These are phyloP conservation scores for Glareola pratincola DNA, from an alignment of 2,113 vertebrate species.

Conservation along the genomic window DNA sequence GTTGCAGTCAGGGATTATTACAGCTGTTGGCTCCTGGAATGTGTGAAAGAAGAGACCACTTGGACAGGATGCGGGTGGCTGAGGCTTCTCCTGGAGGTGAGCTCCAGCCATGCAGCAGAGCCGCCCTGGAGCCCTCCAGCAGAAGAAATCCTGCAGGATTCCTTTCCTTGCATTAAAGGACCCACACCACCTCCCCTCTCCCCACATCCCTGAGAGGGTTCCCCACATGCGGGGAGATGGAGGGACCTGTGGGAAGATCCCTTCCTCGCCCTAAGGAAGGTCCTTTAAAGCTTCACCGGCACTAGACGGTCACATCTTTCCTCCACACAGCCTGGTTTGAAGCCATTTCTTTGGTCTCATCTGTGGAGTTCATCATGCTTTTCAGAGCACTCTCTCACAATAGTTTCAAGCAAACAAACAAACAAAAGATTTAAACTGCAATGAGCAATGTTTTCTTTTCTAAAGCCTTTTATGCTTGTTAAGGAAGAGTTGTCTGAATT, in stretches of 20 bases:
- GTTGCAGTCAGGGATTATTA: not conserved
- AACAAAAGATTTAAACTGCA: conserved; percentile 42
- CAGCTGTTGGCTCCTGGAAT: not conserved
- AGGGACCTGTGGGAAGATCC: not conserved
- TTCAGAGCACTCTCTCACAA: not conserved
- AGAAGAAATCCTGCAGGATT: not conserved
- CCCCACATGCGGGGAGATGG: not conserved
- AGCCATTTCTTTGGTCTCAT: not conserved
- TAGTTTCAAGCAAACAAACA: not conserved
- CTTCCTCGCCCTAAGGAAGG: not conserved
- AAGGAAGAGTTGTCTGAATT: conserved; percentile 16
- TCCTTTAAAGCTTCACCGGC: not conserved
- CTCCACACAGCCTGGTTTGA: not conserved
- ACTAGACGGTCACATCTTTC: not conserved
- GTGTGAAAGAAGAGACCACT: not conserved
- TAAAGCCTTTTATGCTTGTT: not conserved
- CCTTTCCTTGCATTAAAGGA: not conserved
- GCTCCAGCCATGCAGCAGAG: not conserved
- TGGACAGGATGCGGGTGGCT: not conserved
- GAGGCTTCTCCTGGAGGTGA: not conserved
- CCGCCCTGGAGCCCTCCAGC: not conserved
- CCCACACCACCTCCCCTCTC: not conserved
- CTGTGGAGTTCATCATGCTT: not conserved
- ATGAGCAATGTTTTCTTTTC: conserved; percentile 33
- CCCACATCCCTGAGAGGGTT: not conserved